Evolutionary conservation across 2,888 invertebrate species (phyloP).

Genomic region (Pseudoips prasinana): DNA sequence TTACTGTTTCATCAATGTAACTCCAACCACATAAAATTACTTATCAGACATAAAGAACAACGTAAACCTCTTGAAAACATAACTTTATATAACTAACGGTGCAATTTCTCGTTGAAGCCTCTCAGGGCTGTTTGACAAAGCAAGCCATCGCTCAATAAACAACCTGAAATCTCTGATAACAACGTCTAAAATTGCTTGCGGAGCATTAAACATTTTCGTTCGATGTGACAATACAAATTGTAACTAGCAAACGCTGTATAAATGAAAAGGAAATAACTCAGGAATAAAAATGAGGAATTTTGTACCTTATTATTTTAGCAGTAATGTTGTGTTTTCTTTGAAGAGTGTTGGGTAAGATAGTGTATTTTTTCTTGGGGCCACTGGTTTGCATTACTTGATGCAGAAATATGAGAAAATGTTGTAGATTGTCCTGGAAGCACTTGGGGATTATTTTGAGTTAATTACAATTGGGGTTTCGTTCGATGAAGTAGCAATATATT

Average conservation of each 20-base stretch:
- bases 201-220: constrained; percentile 27
- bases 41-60: neutral
- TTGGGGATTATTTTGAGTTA: too few relatives aligned
- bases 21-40: neutral
- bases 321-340: constrained; percentile 2
- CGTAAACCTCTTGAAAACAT: constrained; percentile 6
- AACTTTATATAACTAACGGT: constrained; percentile 9
- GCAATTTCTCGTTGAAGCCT: constrained; percentile 18
- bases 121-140: constrained; percentile 8
- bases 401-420: constrained; percentile 39
- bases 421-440: constrained; percentile 18
- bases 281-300: too few relatives aligned
- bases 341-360: constrained; percentile 2
- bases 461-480: too few relatives aligned
- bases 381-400: constrained; percentile 11
- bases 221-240: constrained; percentile 52
- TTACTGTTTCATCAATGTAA: too few relatives aligned
- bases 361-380: constrained; percentile 1
- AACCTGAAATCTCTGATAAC: constrained; percentile 4
- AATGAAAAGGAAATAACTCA: constrained; percentile 24
- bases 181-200: constrained; percentile 22
- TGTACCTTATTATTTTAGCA: rapidly evolving
- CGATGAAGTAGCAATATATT: too few relatives aligned
- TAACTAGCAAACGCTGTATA: constrained; percentile 38
- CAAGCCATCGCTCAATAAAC: constrained; percentile 3